Conservation (phyloP, 2,797 vertebrate species). For the Hydrophis major region DNA sequence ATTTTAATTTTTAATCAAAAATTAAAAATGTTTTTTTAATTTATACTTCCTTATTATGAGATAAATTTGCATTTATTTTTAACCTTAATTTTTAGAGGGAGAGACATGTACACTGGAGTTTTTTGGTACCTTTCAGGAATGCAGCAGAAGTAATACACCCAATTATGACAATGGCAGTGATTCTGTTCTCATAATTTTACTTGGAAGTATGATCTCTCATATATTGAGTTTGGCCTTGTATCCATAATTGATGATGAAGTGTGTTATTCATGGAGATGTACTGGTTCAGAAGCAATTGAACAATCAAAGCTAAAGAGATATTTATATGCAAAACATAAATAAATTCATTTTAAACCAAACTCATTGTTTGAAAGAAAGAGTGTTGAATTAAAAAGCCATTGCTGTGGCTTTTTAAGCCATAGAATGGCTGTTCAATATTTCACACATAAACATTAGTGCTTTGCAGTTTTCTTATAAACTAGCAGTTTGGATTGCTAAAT, state of each 20-base stretch:
- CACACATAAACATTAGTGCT: not conserved
- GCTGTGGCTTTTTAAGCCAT: no score
- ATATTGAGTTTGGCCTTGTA: not conserved
- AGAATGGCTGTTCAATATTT: not conserved
- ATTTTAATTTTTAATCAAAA: not conserved
- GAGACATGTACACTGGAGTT: not conserved
- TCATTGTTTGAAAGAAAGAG: not conserved
- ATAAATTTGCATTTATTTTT: not conserved
- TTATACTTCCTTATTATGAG: not conserved
- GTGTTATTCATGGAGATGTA: not conserved
- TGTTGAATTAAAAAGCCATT: not conserved
- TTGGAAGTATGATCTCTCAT: not conserved
- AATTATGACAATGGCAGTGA: not conserved
- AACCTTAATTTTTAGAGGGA: not conserved
- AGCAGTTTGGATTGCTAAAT: not conserved
- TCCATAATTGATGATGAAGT: not conserved
- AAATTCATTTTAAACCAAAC: not conserved
- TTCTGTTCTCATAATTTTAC: not conserved
- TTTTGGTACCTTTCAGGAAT: not conserved
- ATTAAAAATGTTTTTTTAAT: not conserved
- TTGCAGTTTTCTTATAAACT: not conserved
- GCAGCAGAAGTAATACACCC: not conserved
- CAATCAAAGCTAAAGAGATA: not conserved
- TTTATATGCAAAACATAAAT: not conserved
- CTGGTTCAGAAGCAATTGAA: not conserved